Evolutionary conservation across 2,797 vertebrate species (phyloP), one percentile per base, ranked within the genome.

Genomic region (Melanotaenia nigrans): DNA sequence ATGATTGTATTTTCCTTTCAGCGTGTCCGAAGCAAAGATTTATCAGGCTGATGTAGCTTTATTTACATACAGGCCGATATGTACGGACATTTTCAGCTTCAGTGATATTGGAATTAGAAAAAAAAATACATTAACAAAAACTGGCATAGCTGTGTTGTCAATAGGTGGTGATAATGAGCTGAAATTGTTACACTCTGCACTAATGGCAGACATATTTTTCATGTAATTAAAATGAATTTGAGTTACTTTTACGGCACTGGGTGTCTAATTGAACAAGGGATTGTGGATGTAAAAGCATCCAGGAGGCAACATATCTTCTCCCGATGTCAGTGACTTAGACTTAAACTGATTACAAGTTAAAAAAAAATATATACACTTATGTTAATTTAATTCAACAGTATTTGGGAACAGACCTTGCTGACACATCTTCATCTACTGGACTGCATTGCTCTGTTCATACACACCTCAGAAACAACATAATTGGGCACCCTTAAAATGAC

Each of bases 201-300:
- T 74, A 56, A 81, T 66, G 73, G 51, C 4, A 59, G 53, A 28
- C 54, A 71, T 80, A 71, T 79, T 89, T 68, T 59, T 35, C 60
- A 47, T 56, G n/a, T 80, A 66, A 87, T 87, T 79, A 69, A 42
- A 84, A 79, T 71, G 20, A 60, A 78, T 87, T 49, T 68, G 55
- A 67, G 56, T 74, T 73, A 65, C 73, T 85, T 61, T 77, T 53
- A 1, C 60, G 55, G 58, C 2, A 1, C 7, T 8, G 42, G 30
- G 30, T 67, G 36, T 60, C 22, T 78, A 66, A 88, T 72, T 79
- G 67, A 75, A 79, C 71, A 70, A 77, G 62, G 18, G 76, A 63
- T n/a, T 22, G 32, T 51, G 24, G 53, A 57, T 68, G 56, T 63
- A 28, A 78, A 70, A 35, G 36, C 33, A 58, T 66, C 71, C 61